phyloP scores from a whole-genome alignment of 2,888 invertebrate genomes.

The Amphimallon solstitiale region DNA sequence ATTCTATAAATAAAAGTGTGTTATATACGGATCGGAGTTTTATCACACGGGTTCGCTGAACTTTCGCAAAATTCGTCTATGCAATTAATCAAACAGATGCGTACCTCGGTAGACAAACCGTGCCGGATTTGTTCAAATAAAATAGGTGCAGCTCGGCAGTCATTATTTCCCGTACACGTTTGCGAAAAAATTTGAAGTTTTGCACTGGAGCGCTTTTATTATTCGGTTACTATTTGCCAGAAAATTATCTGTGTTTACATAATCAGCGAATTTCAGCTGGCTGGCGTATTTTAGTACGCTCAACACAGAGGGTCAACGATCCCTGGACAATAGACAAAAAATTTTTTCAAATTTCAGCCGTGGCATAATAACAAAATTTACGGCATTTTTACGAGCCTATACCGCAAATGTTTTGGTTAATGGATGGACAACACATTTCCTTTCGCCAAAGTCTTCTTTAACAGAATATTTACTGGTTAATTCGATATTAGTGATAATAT shows the following conservation, averaged over 20 bases:
- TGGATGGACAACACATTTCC: too few species aligned
- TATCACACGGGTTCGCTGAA: constrained; percentile 4
- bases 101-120: background rate
- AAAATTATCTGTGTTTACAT: constrained; percentile 31
- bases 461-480: too few species aligned
- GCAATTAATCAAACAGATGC: constrained; percentile 19
- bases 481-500: too few species aligned
- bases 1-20: constrained; percentile 12
- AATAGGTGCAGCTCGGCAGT: too few species aligned
- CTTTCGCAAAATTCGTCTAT: constrained; percentile 6
- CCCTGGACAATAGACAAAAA: background rate
- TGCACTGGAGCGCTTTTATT: too few species aligned
- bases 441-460: too few species aligned
- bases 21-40: background rate
- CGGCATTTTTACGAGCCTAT: background rate
- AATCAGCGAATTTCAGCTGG: constrained; percentile 11
- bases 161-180: too few species aligned
- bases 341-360: background rate
- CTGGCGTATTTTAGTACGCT: constrained; percentile 9
- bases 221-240: background rate
- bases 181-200: too few species aligned
- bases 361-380: background rate
- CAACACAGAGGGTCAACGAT: background rate
- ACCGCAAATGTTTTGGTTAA: too few species aligned
- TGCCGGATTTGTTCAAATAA: background rate